Evolutionary conservation across 2,888 invertebrate species (phyloP).

Genomic region (Cosmopolites sordidus): DNA sequence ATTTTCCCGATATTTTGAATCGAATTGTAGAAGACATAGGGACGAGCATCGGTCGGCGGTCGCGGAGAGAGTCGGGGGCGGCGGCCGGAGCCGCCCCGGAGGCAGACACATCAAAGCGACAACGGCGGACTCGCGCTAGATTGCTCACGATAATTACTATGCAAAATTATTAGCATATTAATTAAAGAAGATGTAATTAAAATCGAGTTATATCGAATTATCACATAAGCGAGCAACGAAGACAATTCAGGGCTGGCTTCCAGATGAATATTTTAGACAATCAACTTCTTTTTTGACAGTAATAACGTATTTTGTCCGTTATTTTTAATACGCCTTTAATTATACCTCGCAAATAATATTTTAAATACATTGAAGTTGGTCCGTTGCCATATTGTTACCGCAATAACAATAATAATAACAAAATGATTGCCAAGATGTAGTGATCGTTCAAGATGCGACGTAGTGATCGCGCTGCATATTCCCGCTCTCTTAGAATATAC

Average conservation of each 20-base stretch:
- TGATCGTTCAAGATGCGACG: no score
- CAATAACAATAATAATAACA: no score
- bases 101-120: slow-evolving; percentile 49
- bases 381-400: no score
- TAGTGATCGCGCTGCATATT: no score
- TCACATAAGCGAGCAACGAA: slow-evolving; percentile 38
- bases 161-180: slow-evolving; percentile 55
- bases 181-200: slow-evolving; percentile 55
- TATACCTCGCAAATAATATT: no score
- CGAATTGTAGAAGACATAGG: slow-evolving; percentile 10
- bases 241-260: slow-evolving; percentile 18
- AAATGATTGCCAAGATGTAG: no score
- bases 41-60: slow-evolving; percentile 1
- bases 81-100: neutral
- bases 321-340: no score
- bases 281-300: no score
- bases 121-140: slow-evolving; percentile 47
- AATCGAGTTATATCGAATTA: slow-evolving; percentile 50
- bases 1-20: slow-evolving; percentile 6
- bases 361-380: no score
- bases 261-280: no score
- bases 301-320: no score
- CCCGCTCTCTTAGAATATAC: no score
- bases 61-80: neutral
- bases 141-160: slow-evolving; percentile 53